Percentiles rank a stretch among this genome's conserved stretches.
phyloP scores from a whole-genome alignment of 2,113 vertebrate genomes.

The Antigone vipio region DNA sequence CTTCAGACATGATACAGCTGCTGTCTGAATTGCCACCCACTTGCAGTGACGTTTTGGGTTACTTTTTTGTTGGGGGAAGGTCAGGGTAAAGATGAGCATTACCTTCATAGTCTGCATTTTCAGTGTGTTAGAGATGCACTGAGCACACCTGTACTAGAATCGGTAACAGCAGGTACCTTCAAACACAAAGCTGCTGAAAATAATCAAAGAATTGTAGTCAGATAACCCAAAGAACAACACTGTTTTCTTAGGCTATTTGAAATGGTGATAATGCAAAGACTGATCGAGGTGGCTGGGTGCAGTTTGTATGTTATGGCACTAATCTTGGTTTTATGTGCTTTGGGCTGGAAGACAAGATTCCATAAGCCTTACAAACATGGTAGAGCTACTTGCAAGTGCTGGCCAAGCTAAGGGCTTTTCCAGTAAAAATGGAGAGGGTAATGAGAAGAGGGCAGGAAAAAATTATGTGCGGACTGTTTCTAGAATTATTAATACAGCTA shows the following conservation, averaged over 20 bases:
- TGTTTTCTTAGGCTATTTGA: background rate
- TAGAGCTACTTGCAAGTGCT: background rate
- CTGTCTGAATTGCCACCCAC: background rate
- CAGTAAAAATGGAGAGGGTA: background rate
- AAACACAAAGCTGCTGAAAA: background rate
- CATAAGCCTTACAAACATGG: rapidly evolving
- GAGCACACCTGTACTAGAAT: background rate
- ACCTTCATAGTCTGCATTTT: background rate
- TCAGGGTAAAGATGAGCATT: background rate
- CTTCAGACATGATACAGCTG: background rate
- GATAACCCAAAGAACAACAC: background rate
- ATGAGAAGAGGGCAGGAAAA: background rate
- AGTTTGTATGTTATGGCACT: background rate
- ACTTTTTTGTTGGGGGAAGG: background rate
- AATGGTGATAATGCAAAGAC: background rate
- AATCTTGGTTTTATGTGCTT: background rate
- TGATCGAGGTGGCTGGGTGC: background rate
- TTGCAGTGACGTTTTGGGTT: rapidly evolving
- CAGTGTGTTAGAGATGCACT: background rate
- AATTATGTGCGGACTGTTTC: rapidly evolving
- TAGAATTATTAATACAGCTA: background rate
- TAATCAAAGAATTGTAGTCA: background rate
- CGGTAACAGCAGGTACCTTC: background rate
- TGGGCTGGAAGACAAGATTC: background rate
- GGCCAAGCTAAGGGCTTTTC: background rate